Conservation (phyloP, 1,140 invertebrate genomes). For the Solen grandis region DNA sequence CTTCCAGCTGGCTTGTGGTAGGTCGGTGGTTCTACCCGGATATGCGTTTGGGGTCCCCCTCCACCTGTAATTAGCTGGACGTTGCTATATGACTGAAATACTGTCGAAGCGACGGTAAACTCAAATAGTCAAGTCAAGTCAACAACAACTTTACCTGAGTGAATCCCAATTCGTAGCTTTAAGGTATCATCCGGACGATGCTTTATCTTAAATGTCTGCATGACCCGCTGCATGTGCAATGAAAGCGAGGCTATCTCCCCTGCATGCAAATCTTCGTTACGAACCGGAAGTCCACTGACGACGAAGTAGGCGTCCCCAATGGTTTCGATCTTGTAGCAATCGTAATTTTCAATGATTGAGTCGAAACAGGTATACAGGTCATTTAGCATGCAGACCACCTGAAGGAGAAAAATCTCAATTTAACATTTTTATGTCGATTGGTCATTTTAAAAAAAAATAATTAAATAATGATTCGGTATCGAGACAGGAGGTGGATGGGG, state of each 20-base stretch:
- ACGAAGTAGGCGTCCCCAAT: constrained; percentile 81
- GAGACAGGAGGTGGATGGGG: too few species aligned
- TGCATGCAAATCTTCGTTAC: constrained; percentile 94
- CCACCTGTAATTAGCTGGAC: too few species aligned
- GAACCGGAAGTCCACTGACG: constrained; percentile 91
- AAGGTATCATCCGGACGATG: constrained; percentile 92
- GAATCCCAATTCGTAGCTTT: constrained; percentile 96
- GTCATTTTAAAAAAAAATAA: too few species aligned
- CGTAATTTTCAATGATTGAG: constrained; percentile 94
- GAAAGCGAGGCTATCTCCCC: constrained; percentile 94
- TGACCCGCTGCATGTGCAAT: constrained; percentile 90
- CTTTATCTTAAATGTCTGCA: constrained; percentile 91
- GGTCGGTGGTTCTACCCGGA: too few species aligned
- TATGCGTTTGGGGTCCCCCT: not conserved
- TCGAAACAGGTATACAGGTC: constrained; percentile 90
- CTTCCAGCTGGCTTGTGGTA: too few species aligned
- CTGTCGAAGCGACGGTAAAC: too few species aligned
- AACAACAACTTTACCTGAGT: constrained; percentile 87
- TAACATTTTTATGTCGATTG: too few species aligned
- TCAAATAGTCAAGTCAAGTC: too few species aligned
- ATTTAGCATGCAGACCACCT: constrained; percentile 78
- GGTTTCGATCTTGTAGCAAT: constrained; percentile 95
- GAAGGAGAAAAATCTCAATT: too few species aligned
- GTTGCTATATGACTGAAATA: too few species aligned
- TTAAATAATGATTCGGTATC: too few species aligned